Percentiles rank a stretch among this genome's conserved stretches.
Conservation (phyloP, 2,888 invertebrate genomes). For the Diaprepes abbreviatus region DNA sequence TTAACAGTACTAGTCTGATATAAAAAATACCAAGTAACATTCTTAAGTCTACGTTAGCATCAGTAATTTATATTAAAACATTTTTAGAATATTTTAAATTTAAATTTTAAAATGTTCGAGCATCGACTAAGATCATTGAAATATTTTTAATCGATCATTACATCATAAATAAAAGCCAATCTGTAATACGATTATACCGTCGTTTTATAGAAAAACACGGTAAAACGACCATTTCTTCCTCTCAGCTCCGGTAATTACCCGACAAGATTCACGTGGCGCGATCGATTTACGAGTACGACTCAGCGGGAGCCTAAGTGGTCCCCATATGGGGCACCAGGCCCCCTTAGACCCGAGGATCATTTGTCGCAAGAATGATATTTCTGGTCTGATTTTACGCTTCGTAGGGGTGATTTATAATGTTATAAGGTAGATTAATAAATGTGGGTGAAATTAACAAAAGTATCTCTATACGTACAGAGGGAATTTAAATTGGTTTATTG, state of each 20-base stretch:
- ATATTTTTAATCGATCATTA: too few relatives aligned
- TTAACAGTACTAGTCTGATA: too few relatives aligned
- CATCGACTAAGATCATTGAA: too few relatives aligned
- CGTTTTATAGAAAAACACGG: neutral
- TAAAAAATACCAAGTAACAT: too few relatives aligned
- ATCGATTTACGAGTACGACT: slow-evolving; percentile 45
- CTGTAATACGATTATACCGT: neutral
- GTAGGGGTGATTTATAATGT: slow-evolving; percentile 33
- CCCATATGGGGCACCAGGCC: slow-evolving; percentile 32
- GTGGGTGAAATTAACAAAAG: slow-evolving; percentile 4
- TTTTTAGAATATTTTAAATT: too few relatives aligned
- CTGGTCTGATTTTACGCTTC: slow-evolving; percentile 41
- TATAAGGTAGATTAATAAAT: slow-evolving; percentile 25
- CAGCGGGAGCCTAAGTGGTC: slow-evolving; percentile 42
- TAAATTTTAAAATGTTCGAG: too few relatives aligned
- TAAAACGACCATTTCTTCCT: neutral
- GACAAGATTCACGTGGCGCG: slow-evolving; percentile 41
- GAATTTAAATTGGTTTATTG: too few relatives aligned
- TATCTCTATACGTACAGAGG: neutral
- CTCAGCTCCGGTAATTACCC: slow-evolving; percentile 28
- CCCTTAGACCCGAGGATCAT: slow-evolving; percentile 36
- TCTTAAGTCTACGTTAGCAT: too few relatives aligned
- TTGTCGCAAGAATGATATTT: slow-evolving; percentile 46
- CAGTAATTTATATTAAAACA: too few relatives aligned
- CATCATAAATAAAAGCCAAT: neutral